These are phyloP conservation scores for Lithophane ornitopus DNA, from an alignment of 2,888 invertebrate species.

Conservation along the genomic window DNA sequence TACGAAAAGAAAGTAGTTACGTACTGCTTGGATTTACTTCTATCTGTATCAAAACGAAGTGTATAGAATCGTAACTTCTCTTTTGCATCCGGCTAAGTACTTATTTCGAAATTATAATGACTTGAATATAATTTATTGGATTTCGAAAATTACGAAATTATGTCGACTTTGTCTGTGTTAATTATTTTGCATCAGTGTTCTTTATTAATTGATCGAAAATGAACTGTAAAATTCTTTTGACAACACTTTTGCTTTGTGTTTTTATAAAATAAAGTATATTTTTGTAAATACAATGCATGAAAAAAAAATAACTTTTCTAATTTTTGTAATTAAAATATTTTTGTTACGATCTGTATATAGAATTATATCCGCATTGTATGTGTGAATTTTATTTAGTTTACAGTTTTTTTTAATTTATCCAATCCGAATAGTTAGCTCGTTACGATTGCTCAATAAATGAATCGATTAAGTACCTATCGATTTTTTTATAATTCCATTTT, in stretches of 20 bases:
- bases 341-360: slow-evolving; percentile 58
- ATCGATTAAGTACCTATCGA: slow-evolving; percentile 51
- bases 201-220: slow-evolving; percentile 8
- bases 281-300: slow-evolving; percentile 67
- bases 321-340: slow-evolving; percentile 50
- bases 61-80: neutral
- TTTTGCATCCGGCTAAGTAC: slow-evolving; percentile 8
- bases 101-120: slow-evolving; percentile 31
- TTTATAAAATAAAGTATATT: slow-evolving; percentile 50
- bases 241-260: slow-evolving; percentile 44
- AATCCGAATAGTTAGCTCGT: slow-evolving; percentile 43
- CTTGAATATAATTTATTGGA: slow-evolving; percentile 55
- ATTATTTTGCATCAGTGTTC: slow-evolving; percentile 16
- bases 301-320: slow-evolving; percentile 45
- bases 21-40: neutral
- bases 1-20: too few species aligned
- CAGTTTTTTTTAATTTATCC: slow-evolving; percentile 46
- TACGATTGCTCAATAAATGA: slow-evolving; percentile 64
- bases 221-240: slow-evolving; percentile 10
- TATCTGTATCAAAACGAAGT: neutral
- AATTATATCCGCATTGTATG: slow-evolving; percentile 55
- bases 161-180: slow-evolving; percentile 16
- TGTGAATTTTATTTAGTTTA: slow-evolving; percentile 52
- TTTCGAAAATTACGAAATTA: slow-evolving; percentile 31
- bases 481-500: slow-evolving; percentile 65